Conservation (phyloP, 1,140 invertebrate species). For the Drosophila bocqueti region DNA sequence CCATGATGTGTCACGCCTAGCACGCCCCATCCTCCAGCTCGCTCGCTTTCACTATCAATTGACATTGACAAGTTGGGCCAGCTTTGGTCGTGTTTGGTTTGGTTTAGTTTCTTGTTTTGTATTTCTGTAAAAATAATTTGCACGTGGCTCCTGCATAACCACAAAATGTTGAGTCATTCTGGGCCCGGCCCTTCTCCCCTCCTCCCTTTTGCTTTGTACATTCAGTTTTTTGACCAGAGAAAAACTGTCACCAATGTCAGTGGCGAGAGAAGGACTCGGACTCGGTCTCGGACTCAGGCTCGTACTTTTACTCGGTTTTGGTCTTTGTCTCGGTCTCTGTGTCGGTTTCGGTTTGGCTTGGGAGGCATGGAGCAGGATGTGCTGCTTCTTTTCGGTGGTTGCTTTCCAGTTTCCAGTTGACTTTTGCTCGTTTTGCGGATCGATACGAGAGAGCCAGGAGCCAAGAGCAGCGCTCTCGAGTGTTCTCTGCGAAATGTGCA, state of each 20-base stretch:
- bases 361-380: slow-evolving; percentile 33
- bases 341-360: not conserved
- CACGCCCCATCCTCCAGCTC: not conserved
- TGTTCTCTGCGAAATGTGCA: slow-evolving; percentile 67
- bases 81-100: slow-evolving; percentile 18
- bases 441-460: slow-evolving; percentile 51
- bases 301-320: not conserved
- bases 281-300: slow-evolving; percentile 5
- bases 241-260: slow-evolving; percentile 73
- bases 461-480: slow-evolving; percentile 9
- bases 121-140: slow-evolving; percentile 66
- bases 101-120: slow-evolving; percentile 16
- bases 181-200: not conserved
- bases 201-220: slow-evolving; percentile 24
- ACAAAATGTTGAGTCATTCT: slow-evolving; percentile 78
- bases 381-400: slow-evolving; percentile 67
- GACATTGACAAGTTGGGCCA: slow-evolving; percentile 70
- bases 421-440: slow-evolving; percentile 73
- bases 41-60: slow-evolving; percentile 66
- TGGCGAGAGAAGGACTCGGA: slow-evolving; percentile 2
- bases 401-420: slow-evolving; percentile 80
- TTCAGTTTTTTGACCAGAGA: slow-evolving; percentile 68
- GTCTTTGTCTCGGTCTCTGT: not conserved
- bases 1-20: slow-evolving; percentile 48
- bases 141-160: slow-evolving; percentile 76